Base-by-base conservation (phyloP, 1,140 invertebrate species). In the Dendrolimus kikuchii region DNA sequence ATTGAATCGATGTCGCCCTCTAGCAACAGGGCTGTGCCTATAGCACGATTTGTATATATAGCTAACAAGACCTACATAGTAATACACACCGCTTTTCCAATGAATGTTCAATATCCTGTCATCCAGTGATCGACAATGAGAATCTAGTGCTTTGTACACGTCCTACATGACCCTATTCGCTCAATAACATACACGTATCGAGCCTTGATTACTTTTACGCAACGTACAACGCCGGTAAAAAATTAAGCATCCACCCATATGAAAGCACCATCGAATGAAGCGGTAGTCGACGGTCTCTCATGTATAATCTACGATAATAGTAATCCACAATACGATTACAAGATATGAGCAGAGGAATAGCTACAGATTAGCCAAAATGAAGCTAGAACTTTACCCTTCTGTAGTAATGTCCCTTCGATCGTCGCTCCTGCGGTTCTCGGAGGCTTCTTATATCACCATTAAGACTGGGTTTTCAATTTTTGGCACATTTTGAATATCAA, bases 381-480 rank as follows among this genome's bases (percentile, higher is more conserved):
- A 71, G 68, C 62, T 75, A 74, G 66, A 71, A 82, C 76, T 79
- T 87, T 86, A 88, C 86, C 83, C 86, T 74, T 74, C 82, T 77
- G 81, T 77, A 85, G 86, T 82, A 74, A 81, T 62, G 70, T 78
- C 72, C 70, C 73, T 71, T 80, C 72, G 67, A 71, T 70, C 66
- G 71, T 76, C 74, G 71, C 74, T 81, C 77, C 75, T 81, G 74
- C 77, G 74, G 80, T 80, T 73, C 73, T 75, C 64, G 66, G 77
- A 73, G 69, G 74, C 65, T 78, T 80, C 71, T 71, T 84, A 84
- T 74, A 82, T 71, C 83, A 86, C 82, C 71, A 84, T 88, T 86
- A 88, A 84, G 80, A 88, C 71, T 80, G 81, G 81, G 83, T 85
- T 77, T 68, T 83, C 80, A 82, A 77, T 82, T 77, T 82, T 86